Evolutionary conservation across 2,888 invertebrate genomes (phyloP), one percentile per base, ranked within the genome.

Genomic region (Pelosia muscerda): DNA sequence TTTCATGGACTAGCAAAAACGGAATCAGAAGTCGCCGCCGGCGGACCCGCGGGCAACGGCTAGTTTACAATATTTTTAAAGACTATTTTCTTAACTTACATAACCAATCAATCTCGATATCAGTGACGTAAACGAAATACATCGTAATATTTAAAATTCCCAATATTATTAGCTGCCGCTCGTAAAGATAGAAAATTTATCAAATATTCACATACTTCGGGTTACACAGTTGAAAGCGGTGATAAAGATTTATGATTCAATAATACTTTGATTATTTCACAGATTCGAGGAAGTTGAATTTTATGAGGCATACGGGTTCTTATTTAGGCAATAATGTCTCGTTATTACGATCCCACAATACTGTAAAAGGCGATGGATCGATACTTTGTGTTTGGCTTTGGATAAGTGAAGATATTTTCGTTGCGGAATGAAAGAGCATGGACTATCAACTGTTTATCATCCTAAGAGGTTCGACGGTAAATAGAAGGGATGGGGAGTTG

Each of bases 241-340:
- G 90, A 92, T 93, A 93, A 91, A 92, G 92, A 93, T 92, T 93
- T 93, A 93, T 89, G 85, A 84, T 86, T 86, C 91, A 90, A 93
- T 93, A 92, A 93, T 90, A 90, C 91, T 92, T 91, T 92, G 92
- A 92, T 92, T 91, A 92, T 92, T 89, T 91, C 90, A 89, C 88
- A 91, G 92, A 92, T 93, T 93, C 90, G 84, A 86, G 88, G 87
- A 90, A 90, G 88, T 92, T 87, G 88, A 89, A 85, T 88, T 93
- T 93, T 93, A 93, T 88, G 91, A 86, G 85, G 86, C 88, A 87
- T 86, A 87, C 87, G 86, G 88, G 86, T 89, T 85, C 89, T 90
- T 91, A 92, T 90, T 92, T 89, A 87, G 87, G 89, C 84, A 90
- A 91, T 92, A 90, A 92, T 90, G 86, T 87, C 82, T 81, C 81